Conservation (phyloP, 2,797 vertebrate species). For the Smutsia gigantea region DNA sequence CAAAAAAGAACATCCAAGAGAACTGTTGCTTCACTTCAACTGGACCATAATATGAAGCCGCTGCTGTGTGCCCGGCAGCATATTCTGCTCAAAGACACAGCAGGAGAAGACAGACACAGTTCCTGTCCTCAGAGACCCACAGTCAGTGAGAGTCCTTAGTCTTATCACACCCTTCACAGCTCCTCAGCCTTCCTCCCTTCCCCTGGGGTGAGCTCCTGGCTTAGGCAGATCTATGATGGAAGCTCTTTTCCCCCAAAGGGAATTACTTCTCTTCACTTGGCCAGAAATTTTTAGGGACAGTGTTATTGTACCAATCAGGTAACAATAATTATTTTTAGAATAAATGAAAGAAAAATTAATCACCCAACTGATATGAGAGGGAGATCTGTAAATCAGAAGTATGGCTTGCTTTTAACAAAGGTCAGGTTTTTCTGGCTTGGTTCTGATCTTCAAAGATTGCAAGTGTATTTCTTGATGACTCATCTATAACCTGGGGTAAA, state of each 20-base stretch:
- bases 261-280: not conserved
- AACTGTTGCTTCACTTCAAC: not conserved
- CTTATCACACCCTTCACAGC: not conserved
- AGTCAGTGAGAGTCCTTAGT: not conserved
- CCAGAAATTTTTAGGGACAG: not conserved
- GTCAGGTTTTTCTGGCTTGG: not conserved
- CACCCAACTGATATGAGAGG: not conserved
- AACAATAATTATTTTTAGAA: constrained; percentile 20
- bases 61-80: not conserved
- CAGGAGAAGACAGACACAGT: not conserved
- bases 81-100: not conserved
- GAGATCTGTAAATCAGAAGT: not conserved
- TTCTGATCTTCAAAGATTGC: not conserved
- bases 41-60: not conserved
- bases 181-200: not conserved
- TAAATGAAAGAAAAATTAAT: not conserved
- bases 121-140: not conserved
- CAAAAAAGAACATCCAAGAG: not conserved
- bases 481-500: not conserved
- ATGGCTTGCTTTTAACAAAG: not conserved
- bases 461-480: not conserved
- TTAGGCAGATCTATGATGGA: not conserved
- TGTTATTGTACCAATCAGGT: not conserved
- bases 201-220: not conserved
- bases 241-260: not conserved